These are phyloP conservation scores for Palythoa heliodiscus DNA, from an alignment of 92 coral and sea anemone genomes.

Conservation along the genomic window DNA sequence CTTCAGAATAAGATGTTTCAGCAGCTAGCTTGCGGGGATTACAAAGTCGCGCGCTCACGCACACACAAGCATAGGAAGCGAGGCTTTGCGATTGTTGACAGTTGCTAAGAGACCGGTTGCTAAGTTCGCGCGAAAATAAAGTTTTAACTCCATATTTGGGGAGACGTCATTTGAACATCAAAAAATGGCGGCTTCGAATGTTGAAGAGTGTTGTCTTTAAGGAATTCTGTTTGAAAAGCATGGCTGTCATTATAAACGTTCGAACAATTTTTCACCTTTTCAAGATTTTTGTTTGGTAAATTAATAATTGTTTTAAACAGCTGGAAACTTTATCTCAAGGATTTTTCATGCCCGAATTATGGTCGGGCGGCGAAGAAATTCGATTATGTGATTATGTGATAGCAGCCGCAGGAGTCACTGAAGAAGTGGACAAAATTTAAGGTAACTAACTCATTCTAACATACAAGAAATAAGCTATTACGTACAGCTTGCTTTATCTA, in stretches of 20 bases:
- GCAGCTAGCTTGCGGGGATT: background rate
- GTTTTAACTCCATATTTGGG: slow-evolving; percentile 58
- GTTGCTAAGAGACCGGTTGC: slow-evolving; percentile 44
- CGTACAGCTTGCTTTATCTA: too few relatives aligned
- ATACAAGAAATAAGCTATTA: background rate
- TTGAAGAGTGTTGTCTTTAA: background rate
- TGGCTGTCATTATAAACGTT: background rate
- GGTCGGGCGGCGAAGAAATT: background rate
- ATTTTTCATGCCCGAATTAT: background rate
- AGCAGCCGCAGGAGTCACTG: too few relatives aligned
- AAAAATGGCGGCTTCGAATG: slow-evolving; percentile 75
- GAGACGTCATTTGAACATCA: slow-evolving; percentile 67
- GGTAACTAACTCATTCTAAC: background rate
- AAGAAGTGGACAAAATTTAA: too few relatives aligned
- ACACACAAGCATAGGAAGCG: background rate
- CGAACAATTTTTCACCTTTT: background rate
- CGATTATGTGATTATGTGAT: background rate
- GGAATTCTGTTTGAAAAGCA: background rate
- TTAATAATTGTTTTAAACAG: background rate
- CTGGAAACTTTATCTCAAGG: background rate
- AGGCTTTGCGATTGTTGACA: slow-evolving; percentile 9
- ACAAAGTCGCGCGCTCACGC: background rate
- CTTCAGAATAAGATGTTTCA: background rate
- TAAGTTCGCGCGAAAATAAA: background rate
- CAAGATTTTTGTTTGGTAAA: background rate